These are phyloP conservation scores for Scaptomyza parva DNA, from an alignment of 2,888 invertebrate species.

Conservation along the genomic window DNA sequence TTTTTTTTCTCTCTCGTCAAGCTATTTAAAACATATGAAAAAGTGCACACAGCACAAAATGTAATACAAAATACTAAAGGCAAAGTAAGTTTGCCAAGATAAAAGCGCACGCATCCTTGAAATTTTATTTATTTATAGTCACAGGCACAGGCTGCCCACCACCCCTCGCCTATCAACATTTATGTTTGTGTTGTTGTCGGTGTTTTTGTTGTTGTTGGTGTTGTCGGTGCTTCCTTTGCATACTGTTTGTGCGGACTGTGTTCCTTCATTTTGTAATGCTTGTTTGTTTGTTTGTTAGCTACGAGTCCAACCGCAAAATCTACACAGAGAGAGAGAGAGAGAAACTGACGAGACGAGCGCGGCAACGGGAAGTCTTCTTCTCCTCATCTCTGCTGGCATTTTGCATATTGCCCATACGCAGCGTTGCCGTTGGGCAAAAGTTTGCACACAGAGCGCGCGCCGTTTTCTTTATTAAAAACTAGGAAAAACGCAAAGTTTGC, in stretches of 20 bases:
- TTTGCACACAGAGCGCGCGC: conserved; percentile 65
- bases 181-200: conserved; percentile 10
- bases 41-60: conserved; percentile 57
- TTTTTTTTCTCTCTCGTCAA: conserved; percentile 30
- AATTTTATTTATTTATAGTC: conserved; percentile 79
- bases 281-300: conserved; percentile 75
- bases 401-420: conserved; percentile 80
- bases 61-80: conserved; percentile 60
- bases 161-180: conserved; percentile 17
- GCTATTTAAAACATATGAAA: conserved; percentile 79
- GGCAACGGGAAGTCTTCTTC: too few relatives aligned
- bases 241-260: conserved; percentile 21
- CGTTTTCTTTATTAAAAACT: conserved; percentile 79
- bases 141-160: conserved; percentile 38
- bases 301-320: conserved; percentile 75
- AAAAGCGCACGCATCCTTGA: conserved; percentile 80
- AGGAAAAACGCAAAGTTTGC: conserved; percentile 67
- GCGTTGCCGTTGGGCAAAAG: conserved; percentile 70
- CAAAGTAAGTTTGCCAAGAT: conserved; percentile 71
- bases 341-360: conserved; percentile 6
- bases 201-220: conserved; percentile 9
- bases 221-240: conserved; percentile 29
- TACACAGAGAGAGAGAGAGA: conserved; percentile 42
- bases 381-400: conserved; percentile 69
- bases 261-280: conserved; percentile 59